Evolutionary conservation across 1,140 invertebrate species (phyloP).

Genomic region (Sipha flava): DNA sequence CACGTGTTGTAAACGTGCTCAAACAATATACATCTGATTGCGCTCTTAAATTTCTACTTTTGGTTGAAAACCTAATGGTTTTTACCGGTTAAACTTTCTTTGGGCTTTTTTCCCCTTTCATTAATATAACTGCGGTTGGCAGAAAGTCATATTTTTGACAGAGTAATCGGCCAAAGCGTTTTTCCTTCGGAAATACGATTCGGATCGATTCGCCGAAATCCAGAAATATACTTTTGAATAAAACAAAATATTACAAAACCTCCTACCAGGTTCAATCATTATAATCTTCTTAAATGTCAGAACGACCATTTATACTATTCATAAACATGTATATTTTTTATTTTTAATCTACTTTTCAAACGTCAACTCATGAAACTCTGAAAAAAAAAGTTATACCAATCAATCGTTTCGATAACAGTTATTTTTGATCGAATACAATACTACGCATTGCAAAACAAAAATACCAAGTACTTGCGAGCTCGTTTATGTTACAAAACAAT

Average conservation of each 20-base stretch:
- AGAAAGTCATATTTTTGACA: slow-evolving; percentile 7
- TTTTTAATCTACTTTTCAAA: too few species aligned
- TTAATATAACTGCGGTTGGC: background rate
- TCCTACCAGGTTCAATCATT: background rate
- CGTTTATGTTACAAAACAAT: too few species aligned
- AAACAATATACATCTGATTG: background rate
- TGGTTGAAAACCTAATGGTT: background rate
- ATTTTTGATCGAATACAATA: too few species aligned
- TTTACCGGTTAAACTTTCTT: background rate
- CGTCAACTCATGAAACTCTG: too few species aligned
- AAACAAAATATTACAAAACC: background rate
- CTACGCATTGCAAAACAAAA: too few species aligned
- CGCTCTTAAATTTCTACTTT: background rate
- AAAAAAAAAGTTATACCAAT: too few species aligned
- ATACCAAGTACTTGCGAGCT: too few species aligned
- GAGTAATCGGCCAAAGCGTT: background rate
- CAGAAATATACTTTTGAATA: background rate
- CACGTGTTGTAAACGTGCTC: too few species aligned
- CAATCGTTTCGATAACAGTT: too few species aligned
- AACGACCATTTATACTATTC: background rate
- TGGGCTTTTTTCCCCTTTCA: background rate
- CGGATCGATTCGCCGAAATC: background rate
- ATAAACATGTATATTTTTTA: background rate
- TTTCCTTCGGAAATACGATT: background rate
- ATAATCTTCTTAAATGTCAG: background rate